Evolutionary conservation across 2,797 vertebrate species (phyloP), one percentile per base, ranked within the genome.

Genomic region (Rhinella marina): DNA sequence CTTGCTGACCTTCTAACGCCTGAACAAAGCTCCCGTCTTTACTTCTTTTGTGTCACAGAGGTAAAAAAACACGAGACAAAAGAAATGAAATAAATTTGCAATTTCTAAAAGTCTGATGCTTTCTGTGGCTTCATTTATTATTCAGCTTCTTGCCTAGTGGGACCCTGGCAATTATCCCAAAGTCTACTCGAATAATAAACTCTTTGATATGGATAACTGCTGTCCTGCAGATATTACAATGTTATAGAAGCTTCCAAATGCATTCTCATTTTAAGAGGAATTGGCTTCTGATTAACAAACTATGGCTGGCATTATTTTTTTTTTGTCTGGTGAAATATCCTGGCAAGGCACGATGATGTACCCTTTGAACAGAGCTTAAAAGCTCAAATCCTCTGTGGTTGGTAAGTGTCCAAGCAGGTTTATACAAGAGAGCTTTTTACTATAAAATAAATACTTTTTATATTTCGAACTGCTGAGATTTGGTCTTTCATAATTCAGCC

Each of bases 151-250:
- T 27, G 85, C 85, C 32, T 52, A 72, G 62, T 41, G 27, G 73
- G 72, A 21, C 76, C 27, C 81, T 89, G 88, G 88, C 88, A 89
- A 86, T 86, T 89, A 80, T 86, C 88, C 88, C 77, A 84, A 80
- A 80, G 64, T 80, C 75, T 84, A 82, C 59, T 50, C 17, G 85
- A 86, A 86, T 84, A 89, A 73, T 86, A 84, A 72, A 89, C 16
- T 77, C 70, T 89, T 89, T 89, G 79, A 83, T 83, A 84, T 89
- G 81, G 68, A 84, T 78, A 89, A 23, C 62, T 32, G 70, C 75
- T 64, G 84, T 86, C 85, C 88, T 86, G 72, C 62, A 79, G 80
- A 86, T 73, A 86, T 80, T 25, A 82, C 62, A 61, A 84, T 81
- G 76, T 85, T 84, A 62, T 56, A 81, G 85, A 81, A 59, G 56